A percentile compares a stretch with the other conserved stretches of the same genome.
phyloP scores from a whole-genome alignment of 2,888 invertebrate genomes.

The Apantesis nais region DNA sequence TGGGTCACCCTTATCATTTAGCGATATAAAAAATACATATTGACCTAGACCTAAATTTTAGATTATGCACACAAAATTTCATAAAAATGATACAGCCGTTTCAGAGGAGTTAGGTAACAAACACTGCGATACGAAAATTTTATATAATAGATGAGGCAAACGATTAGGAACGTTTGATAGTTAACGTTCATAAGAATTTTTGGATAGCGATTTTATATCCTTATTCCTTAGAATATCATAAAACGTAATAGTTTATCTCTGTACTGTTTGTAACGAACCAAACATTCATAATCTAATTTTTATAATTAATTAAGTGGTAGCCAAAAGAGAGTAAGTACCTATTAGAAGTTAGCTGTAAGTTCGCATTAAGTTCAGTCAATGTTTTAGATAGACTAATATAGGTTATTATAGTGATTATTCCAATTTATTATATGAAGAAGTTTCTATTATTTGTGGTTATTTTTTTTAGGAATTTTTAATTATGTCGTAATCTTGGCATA shows the following conservation, averaged over 20 bases:
- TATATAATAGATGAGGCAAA: background rate
- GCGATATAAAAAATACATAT: no score
- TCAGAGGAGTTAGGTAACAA: no score
- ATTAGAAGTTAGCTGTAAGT: slow-evolving; percentile 22
- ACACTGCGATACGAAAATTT: no score
- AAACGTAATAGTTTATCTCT: background rate
- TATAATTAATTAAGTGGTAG: slow-evolving; percentile 20
- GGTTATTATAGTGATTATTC: slow-evolving; percentile 35
- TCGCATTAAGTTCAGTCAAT: slow-evolving; percentile 43
- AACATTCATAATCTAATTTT: background rate
- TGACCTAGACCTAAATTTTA: no score
- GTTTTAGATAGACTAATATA: slow-evolving; percentile 34
- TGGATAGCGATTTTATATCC: background rate
- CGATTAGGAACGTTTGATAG: background rate
- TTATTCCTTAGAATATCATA: no score
- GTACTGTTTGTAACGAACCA: background rate
- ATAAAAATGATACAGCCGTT: no score
- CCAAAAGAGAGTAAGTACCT: slow-evolving; percentile 39
- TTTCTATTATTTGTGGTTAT: slow-evolving; percentile 39
- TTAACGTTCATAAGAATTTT: background rate
- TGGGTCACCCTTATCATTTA: no score
- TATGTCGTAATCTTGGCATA: slow-evolving; percentile 24
- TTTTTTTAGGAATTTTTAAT: slow-evolving; percentile 28
- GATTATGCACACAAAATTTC: no score
- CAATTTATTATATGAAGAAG: slow-evolving; percentile 38